Evolutionary conservation across 1,140 invertebrate genomes (phyloP), one percentile per base, ranked within the genome.

Genomic region (Pachyrhynchus sulphureomaculatus): DNA sequence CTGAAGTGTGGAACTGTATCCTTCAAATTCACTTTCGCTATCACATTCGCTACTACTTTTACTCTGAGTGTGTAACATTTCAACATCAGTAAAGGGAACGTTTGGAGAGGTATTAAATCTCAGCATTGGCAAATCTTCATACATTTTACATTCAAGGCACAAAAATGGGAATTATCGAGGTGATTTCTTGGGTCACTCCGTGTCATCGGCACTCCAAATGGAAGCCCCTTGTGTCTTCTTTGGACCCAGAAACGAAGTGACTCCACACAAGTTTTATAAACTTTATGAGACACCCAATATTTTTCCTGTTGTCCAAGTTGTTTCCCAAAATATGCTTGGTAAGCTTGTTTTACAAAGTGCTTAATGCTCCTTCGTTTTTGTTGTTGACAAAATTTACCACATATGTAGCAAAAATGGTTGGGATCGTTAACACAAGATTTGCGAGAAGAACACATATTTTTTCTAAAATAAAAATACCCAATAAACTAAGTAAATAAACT

Each of bases 111-210:
- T n/a, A n/a, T n/a, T n/a, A n/a, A n/a, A 45, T 45, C 20, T 45
- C 3, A 8, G 20, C 6, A n/a, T n/a, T n/a, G n/a, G n/a, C n/a
- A n/a, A n/a, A n/a, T n/a, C n/a, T n/a, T 45, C 4, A 45, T 45
- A 45, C 42, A 1, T 45, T 3, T 21, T 12, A 21, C 20, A 15
- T 8, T 39, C 13, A 39, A 4, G 15, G 36, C 36, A 39, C 36
- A 39, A 39, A 45, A 45, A 10, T 21, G 13, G 6, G 9, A 45
- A 45, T 45, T 17, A 45, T 45, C 42, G 23, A 45, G 17, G 20
- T 45, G 42, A 17, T 45, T 45, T 45, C 42, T 45, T 21, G 42
- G 42, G 2, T 45, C 42, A 45, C 9, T 20, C 42, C 18, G 23
- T 45, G 20, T 45, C 42, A 21, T 45, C 18, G 4, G 42, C 17